Conservation (phyloP, 2,113 vertebrate species). For the Crotalus viridis region DNA sequence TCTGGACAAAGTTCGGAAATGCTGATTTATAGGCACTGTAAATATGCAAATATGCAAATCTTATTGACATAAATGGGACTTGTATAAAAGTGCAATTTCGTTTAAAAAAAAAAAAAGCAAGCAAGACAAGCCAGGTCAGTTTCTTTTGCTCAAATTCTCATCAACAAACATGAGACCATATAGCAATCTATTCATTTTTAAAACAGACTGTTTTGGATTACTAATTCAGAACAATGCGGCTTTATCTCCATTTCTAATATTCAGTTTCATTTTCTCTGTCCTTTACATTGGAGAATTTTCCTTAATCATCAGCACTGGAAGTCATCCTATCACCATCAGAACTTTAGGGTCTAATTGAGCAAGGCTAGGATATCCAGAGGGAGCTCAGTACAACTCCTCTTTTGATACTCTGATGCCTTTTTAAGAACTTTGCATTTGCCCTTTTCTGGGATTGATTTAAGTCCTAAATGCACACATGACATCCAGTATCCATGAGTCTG, state of each 20-base stretch:
- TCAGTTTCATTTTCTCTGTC: background rate
- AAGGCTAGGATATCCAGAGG: background rate
- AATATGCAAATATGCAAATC: background rate
- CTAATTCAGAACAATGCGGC: background rate
- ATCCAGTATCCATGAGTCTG: background rate
- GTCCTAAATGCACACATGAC: background rate
- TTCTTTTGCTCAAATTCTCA: background rate
- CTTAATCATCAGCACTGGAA: background rate
- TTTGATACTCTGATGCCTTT: background rate
- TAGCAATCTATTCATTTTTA: background rate
- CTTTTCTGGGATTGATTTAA: background rate
- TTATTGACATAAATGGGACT: background rate
- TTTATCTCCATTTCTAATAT: background rate
- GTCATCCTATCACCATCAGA: background rate
- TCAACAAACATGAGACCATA: background rate
- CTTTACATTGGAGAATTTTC: background rate
- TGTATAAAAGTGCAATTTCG: background rate
- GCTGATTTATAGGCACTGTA: background rate
- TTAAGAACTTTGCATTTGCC: background rate
- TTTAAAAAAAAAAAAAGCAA: background rate
- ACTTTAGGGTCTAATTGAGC: background rate
- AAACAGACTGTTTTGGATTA: background rate
- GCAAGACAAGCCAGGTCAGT: background rate
- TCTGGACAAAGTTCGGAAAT: background rate
- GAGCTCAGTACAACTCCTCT: background rate